Conservation (phyloP, 1,140 invertebrate genomes). For the Vanessa atalanta region DNA sequence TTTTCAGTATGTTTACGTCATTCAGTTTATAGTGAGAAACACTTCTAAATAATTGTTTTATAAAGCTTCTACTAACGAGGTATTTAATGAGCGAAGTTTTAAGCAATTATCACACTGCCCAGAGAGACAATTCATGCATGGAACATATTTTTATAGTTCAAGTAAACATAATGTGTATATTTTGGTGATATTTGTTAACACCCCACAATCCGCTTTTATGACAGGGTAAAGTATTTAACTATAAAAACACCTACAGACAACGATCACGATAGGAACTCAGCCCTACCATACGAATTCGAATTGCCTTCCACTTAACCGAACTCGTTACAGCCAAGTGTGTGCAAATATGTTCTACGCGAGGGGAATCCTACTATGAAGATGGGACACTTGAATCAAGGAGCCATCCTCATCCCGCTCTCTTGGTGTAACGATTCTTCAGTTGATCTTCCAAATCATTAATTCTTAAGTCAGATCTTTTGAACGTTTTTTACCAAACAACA, state of each 20-base stretch:
- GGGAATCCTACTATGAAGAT: conserved; percentile 22
- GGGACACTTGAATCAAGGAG: conserved; percentile 20
- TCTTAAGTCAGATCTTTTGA: background rate
- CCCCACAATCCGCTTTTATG: background rate
- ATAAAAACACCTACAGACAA: background rate
- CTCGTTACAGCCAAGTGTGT: conserved; percentile 19
- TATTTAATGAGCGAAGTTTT: too few species aligned
- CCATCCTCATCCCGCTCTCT: conserved; percentile 12
- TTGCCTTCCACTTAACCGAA: conserved; percentile 27
- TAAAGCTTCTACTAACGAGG: too few species aligned
- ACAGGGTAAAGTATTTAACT: background rate
- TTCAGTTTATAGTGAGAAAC: background rate
- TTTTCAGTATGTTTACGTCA: background rate
- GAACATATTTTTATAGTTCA: too few species aligned
- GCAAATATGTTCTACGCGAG: conserved; percentile 17
- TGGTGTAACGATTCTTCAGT: conserved; percentile 22
- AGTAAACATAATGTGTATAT: too few species aligned
- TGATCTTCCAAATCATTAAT: conserved; percentile 27
- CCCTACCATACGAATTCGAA: conserved; percentile 17
- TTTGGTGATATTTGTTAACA: too few species aligned
- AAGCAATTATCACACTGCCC: too few species aligned
- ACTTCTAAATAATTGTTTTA: background rate
- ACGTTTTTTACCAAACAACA: background rate
- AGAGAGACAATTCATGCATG: too few species aligned
- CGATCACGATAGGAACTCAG: background rate